Evolutionary conservation across 2,888 invertebrate species (phyloP).

Genomic region (Dexiosoma caninum): DNA sequence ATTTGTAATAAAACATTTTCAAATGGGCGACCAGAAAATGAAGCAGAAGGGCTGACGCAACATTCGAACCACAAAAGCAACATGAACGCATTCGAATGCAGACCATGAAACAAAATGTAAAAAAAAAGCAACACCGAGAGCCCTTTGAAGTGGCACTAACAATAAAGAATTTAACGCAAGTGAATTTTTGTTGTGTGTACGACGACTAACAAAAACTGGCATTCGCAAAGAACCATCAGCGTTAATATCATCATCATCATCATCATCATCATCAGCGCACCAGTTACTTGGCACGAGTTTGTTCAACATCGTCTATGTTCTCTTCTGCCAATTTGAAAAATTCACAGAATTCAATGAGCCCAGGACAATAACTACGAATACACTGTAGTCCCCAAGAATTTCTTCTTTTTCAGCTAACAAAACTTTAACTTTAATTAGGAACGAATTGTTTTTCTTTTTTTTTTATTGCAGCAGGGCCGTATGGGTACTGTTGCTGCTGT

Average conservation of each 20-base stretch:
- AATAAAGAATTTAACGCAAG: not conserved
- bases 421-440: constrained; percentile 26
- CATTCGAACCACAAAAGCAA: not conserved
- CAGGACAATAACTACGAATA: not conserved
- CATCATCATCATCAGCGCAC: not conserved
- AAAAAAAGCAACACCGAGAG: not conserved
- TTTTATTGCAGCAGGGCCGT: not conserved
- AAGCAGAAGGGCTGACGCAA: not conserved
- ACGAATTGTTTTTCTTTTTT: constrained; percentile 22
- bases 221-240: not conserved
- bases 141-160: not conserved
- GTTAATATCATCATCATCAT: too few relatives aligned
- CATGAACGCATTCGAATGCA: not conserved
- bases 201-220: not conserved
- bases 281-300: not conserved
- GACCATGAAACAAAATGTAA: not conserved
- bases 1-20: constrained; percentile 74
- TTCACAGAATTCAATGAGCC: not conserved
- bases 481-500: not conserved
- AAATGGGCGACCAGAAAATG: constrained; percentile 68
- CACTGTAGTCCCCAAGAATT: not conserved
- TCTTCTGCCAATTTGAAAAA: constrained; percentile 4
- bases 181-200: not conserved
- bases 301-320: constrained; percentile 1
- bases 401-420: constrained; percentile 64